Evolutionary conservation across 2,113 vertebrate genomes (phyloP).

Genomic region (Electrona antarctica): DNA sequence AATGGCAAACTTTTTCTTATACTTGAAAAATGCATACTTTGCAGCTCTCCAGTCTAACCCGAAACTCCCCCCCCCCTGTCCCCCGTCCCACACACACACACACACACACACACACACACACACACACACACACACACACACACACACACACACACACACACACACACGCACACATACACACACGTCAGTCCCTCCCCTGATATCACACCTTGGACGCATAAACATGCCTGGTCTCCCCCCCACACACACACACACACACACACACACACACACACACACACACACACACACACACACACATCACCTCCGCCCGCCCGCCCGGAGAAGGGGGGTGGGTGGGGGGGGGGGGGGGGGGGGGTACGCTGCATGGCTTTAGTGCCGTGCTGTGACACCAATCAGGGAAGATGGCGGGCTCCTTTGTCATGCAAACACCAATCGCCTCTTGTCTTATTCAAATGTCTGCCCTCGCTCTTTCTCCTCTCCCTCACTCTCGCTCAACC

Average conservation of each 20-base stretch:
- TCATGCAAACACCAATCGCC: constrained; percentile 82
- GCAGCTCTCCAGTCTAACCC: constrained; percentile 48
- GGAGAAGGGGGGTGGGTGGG: constrained; percentile 11
- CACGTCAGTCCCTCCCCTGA: constrained; percentile 59
- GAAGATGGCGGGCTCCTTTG: constrained; percentile 80
- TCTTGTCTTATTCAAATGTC: constrained; percentile 85
- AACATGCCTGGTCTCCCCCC: constrained; percentile 73
- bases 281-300: constrained; percentile 57
- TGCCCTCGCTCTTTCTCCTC: constrained; percentile 71
- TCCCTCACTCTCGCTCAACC: constrained; percentile 65
- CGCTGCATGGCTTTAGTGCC: constrained; percentile 77
- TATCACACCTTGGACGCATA: constrained; percentile 83
- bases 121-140: no score
- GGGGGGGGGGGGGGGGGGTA: constrained; percentile 26
- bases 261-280: constrained; percentile 60
- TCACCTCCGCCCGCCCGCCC: constrained; percentile 67
- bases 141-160: no score
- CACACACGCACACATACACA: no score
- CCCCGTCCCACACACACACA: no score
- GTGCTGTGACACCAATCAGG: constrained; percentile 85
- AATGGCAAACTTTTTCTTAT: constrained; percentile 23
- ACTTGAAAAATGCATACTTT: constrained; percentile 56
- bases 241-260: constrained; percentile 58
- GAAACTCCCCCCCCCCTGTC: constrained; percentile 72
- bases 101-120: no score